These are phyloP conservation scores for Ceriagrion tenellum DNA, from an alignment of 2,888 invertebrate species.

Conservation along the genomic window DNA sequence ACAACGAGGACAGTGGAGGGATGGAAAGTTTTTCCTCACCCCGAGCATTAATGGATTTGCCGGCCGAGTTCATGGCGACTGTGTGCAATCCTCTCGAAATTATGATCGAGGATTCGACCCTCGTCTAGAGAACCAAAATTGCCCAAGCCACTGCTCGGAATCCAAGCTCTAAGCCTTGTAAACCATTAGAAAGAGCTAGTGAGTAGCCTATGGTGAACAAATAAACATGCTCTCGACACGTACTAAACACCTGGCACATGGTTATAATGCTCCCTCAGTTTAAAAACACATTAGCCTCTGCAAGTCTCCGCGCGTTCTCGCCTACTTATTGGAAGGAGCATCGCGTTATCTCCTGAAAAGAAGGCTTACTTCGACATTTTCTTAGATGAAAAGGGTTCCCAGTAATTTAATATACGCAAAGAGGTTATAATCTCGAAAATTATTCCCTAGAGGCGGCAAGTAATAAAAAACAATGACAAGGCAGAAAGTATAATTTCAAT, in stretches of 20 bases:
- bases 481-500: too few species aligned
- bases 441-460: too few species aligned
- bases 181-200: neutral
- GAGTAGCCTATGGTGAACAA: neutral
- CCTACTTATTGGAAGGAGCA: neutral
- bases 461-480: too few species aligned
- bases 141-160: neutral
- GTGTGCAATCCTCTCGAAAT: neutral
- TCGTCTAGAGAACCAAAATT: neutral
- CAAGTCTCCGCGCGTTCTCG: neutral
- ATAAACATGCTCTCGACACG: neutral
- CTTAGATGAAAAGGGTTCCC: too few species aligned
- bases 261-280: neutral
- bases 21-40: neutral
- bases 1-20: neutral
- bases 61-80: neutral
- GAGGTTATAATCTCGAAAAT: too few species aligned
- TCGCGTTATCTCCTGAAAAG: neutral
- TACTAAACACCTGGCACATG: neutral
- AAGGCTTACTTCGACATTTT: neutral
- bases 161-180: neutral
- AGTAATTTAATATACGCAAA: too few species aligned
- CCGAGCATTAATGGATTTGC: neutral
- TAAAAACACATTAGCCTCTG: neutral
- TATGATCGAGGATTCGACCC: neutral